Evolutionary conservation across 2,888 invertebrate species (phyloP).

Genomic region (Melieria omissa): DNA sequence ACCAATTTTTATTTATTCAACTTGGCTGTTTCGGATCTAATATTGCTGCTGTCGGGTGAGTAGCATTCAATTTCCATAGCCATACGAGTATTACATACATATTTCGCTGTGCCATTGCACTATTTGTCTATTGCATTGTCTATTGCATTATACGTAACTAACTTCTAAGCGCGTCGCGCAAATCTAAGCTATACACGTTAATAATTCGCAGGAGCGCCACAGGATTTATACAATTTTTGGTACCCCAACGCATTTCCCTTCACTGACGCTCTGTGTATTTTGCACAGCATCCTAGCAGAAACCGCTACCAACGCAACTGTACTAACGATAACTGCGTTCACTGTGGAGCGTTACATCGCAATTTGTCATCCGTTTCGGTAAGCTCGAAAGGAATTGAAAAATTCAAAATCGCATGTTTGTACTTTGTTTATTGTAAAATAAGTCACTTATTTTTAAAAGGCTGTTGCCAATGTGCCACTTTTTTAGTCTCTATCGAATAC

Average conservation of each 20-base stretch:
- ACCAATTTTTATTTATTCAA: conserved; percentile 88
- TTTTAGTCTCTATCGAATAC: too few species aligned
- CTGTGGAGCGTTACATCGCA: conserved; percentile 87
- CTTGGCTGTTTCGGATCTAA: conserved; percentile 84
- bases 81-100: background rate
- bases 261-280: conserved; percentile 81
- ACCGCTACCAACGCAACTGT: conserved; percentile 89
- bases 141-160: too few species aligned
- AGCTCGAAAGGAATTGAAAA: conserved; percentile 42
- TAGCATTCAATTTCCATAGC: conserved; percentile 16
- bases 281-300: conserved; percentile 82
- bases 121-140: too few species aligned
- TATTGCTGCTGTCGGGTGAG: conserved; percentile 78
- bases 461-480: too few species aligned
- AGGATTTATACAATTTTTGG: conserved; percentile 82
- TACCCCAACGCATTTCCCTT: conserved; percentile 79
- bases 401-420: background rate
- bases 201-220: conserved; percentile 74
- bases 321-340: conserved; percentile 87
- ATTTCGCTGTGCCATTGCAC: too few species aligned
- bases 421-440: too few species aligned
- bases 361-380: conserved; percentile 83
- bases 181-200: background rate
- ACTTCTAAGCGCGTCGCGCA: too few species aligned
- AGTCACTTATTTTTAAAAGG: too few species aligned